These are phyloP conservation scores for Apostichopus japonicus DNA, from an alignment of 35 echinoderm and acorn worm genomes.

Conservation along the genomic window DNA sequence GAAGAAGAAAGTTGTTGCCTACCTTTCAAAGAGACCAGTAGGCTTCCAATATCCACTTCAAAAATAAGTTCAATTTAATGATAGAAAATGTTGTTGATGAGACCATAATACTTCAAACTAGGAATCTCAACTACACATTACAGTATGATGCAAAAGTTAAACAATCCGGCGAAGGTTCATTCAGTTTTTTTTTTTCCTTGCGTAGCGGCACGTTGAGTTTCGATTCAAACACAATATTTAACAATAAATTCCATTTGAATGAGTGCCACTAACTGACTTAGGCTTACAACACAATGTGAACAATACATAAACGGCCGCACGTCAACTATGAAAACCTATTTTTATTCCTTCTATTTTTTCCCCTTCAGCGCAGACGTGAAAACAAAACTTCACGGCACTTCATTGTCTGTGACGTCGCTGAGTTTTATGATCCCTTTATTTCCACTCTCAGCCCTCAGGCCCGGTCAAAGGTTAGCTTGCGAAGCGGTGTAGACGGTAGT, in stretches of 20 bases:
- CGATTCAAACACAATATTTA: background rate
- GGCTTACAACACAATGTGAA: background rate
- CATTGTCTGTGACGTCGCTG: slow-evolving; percentile 40
- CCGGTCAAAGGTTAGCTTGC: slow-evolving; percentile 39
- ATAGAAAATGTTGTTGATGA: too few species aligned
- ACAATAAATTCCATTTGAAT: background rate
- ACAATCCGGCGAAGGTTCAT: too few species aligned
- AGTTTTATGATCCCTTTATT: slow-evolving; percentile 31
- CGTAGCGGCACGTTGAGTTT: background rate
- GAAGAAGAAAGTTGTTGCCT: too few species aligned
- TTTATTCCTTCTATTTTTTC: slow-evolving; percentile 26
- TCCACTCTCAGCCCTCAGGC: slow-evolving; percentile 31
- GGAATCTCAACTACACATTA: too few species aligned
- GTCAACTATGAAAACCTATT: slow-evolving; percentile 32
- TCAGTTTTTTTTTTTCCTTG: too few species aligned
- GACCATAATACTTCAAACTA: too few species aligned
- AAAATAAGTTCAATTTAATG: too few species aligned
- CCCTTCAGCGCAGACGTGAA: slow-evolving; percentile 19
- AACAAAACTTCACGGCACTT: slow-evolving; percentile 25
- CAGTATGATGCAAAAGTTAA: too few species aligned
- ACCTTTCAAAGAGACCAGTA: too few species aligned
- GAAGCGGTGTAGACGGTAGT: slow-evolving; percentile 8
- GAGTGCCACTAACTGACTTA: background rate
- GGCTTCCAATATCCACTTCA: too few species aligned
- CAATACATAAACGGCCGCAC: slow-evolving; percentile 11